A percentile compares a stretch with the other conserved stretches of the same genome.
Conservation (phyloP, 2,888 invertebrate species). For the Agapetus fuscipes region DNA sequence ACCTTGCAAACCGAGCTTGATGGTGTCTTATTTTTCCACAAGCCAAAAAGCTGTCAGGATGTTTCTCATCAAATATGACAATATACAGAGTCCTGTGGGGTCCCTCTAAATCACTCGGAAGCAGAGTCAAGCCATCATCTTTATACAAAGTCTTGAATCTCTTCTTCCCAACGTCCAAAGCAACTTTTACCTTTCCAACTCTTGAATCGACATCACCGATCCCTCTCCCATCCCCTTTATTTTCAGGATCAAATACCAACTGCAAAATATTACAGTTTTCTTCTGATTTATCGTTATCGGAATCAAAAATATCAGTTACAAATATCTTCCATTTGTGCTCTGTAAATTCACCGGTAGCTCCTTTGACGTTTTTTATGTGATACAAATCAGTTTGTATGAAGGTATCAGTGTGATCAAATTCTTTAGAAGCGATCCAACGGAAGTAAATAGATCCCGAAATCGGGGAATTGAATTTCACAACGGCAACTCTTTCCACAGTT, state of each 20-base stretch:
- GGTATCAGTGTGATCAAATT: conserved; percentile 57
- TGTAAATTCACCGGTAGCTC: conserved; percentile 42
- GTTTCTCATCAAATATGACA: conserved; percentile 69
- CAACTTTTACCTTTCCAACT: conserved; percentile 65
- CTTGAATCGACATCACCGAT: conserved; percentile 72
- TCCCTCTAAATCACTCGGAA: conserved; percentile 65
- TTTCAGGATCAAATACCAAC: conserved; percentile 74
- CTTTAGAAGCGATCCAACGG: conserved; percentile 42
- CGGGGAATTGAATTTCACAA: conserved; percentile 66
- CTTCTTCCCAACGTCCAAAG: conserved; percentile 48
- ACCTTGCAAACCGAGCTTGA: conserved; percentile 60
- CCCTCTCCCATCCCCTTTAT: conserved; percentile 54
- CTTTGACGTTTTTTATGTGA: conserved; percentile 47
- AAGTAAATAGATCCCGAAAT: conserved; percentile 70
- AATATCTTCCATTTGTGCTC: conserved; percentile 83
- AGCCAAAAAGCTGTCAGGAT: conserved; percentile 65
- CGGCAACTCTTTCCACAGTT: conserved; percentile 64
- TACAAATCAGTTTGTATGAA: conserved; percentile 71
- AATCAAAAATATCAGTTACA: conserved; percentile 79
- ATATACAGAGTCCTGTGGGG: conserved; percentile 70
- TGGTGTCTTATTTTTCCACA: conserved; percentile 72
- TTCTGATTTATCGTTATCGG: conserved; percentile 57
- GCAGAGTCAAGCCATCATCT: conserved; percentile 59
- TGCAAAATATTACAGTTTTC: conserved; percentile 79
- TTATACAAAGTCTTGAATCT: conserved; percentile 52